These are phyloP conservation scores for Conger conger DNA, from an alignment of 2,113 vertebrate genomes.

Conservation along the genomic window DNA sequence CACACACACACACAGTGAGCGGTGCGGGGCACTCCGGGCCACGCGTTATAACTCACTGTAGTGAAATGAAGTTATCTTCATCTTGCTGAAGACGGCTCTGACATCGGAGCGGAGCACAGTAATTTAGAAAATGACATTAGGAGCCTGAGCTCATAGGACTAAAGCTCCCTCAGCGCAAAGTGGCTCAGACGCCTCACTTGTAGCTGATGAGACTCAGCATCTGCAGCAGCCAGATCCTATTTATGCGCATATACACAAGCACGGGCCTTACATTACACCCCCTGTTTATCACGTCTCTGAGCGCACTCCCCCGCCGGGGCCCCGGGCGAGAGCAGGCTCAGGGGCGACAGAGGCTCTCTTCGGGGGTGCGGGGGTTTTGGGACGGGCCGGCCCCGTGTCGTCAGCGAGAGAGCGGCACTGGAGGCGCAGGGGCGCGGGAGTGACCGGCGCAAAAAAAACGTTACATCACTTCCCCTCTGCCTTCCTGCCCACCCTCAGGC, in stretches of 20 bases:
- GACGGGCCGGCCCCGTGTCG: no score
- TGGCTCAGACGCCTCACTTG: not conserved
- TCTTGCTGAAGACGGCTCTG: conserved; percentile 31
- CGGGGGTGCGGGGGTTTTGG: not conserved
- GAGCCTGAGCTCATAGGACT: conserved; percentile 57
- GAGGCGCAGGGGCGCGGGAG: no score
- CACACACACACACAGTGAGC: not conserved
- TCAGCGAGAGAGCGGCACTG: not conserved
- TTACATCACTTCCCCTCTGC: no score
- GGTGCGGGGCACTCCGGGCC: not conserved
- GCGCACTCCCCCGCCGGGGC: no score
- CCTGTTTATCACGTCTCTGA: not conserved
- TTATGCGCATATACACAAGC: not conserved
- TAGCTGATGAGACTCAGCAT: not conserved
- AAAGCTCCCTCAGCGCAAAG: conserved; percentile 1
- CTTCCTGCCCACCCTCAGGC: no score
- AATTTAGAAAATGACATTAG: conserved; percentile 56
- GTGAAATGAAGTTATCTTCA: conserved; percentile 8
- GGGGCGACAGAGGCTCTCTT: no score
- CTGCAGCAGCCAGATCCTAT: not conserved
- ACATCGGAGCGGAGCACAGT: conserved; percentile 42
- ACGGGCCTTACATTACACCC: not conserved
- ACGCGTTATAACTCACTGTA: conserved; percentile 29
- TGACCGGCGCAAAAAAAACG: not conserved
- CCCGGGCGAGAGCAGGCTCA: not conserved